These are phyloP conservation scores for Alexandromys fortis DNA, from an alignment of 2,113 vertebrate genomes.

Conservation along the genomic window DNA sequence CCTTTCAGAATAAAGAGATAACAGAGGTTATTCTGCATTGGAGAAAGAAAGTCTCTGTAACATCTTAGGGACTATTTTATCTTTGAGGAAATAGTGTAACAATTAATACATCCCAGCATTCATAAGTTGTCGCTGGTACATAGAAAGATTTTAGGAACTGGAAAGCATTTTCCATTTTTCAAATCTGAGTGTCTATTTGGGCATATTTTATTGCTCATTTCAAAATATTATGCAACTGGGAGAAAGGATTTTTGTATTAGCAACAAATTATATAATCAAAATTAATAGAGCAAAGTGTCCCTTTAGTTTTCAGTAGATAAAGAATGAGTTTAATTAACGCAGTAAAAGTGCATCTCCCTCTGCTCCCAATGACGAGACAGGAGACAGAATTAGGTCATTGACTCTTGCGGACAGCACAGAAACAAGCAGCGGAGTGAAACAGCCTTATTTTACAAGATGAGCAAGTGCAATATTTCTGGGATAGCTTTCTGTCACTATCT, in stretches of 20 bases:
- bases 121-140: conserved; percentile 16
- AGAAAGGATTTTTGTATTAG: conserved; percentile 68
- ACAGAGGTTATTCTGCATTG: not conserved
- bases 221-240: conserved; percentile 30
- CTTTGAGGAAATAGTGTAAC: conserved; percentile 10
- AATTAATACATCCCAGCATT: not conserved
- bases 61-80: not conserved
- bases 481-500: not conserved
- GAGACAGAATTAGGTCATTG: conserved; percentile 79
- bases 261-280: conserved; percentile 64
- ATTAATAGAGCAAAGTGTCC: conserved; percentile 66
- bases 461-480: not conserved
- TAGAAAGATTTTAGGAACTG: conserved; percentile 48
- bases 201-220: not conserved
- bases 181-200: not conserved
- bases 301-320: conserved; percentile 60
- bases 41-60: conserved; percentile 28
- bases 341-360: conserved; percentile 34
- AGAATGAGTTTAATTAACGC: conserved; percentile 72
- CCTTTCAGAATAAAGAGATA: not conserved
- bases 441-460: conserved; percentile 58
- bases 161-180: conserved; percentile 36
- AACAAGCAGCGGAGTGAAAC: conserved; percentile 49
- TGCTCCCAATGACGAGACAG: conserved; percentile 37
- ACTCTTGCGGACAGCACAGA: conserved; percentile 31